Evolutionary conservation across 2,797 vertebrate genomes (phyloP), one percentile per base, ranked within the genome.

Genomic region (Adelosebastes latens): DNA sequence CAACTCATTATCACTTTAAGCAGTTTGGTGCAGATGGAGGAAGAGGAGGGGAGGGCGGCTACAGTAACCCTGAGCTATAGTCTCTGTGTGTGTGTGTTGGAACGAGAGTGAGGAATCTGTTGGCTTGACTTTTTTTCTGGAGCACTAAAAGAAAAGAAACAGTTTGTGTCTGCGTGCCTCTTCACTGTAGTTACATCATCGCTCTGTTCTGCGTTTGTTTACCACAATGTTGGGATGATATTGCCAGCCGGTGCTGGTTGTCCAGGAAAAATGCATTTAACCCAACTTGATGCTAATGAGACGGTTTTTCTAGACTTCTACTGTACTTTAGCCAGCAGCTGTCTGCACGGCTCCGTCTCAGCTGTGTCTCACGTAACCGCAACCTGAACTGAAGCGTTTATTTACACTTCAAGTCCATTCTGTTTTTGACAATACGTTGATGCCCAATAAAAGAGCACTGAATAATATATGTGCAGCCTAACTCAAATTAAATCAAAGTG

Each of bases 1-100:
- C 91, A 92, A 92, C 88, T 93, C 88, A 80, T 94, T 94, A 94
- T 94, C 88, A 91, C 92, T 93, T 93, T 94, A 92, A 94, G 92
- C 89, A 81, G 70, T 91, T 91, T 91, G 36, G 52, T 79, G 62
- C 72, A 89, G 90, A 90, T 88, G 53, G 81, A 84, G 82, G 63
- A 63, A 67, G 79, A 56, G 64, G 72, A 81, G 27, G 58, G 80
- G 72, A 67, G 80, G 69, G 74, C 8, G 78, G 65, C 64, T 73
- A 29, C 61, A 61, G 64, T 83, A 75, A 81, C 88, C 72, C 76
- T 16, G 10, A 85, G 84, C 66, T 75, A 24, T 24, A 60, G 67
- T 61, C 6, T 79, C 36, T 73, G 29, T 70, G 39, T 76, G 42
- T 82, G 53, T 80, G 75, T 76, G 66, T 52, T 22, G 42, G 32